Percentiles rank a stretch among this genome's conserved stretches.
These are phyloP conservation scores for Myocastor coypus DNA, from an alignment of 2,113 vertebrate genomes.

Conservation along the genomic window DNA sequence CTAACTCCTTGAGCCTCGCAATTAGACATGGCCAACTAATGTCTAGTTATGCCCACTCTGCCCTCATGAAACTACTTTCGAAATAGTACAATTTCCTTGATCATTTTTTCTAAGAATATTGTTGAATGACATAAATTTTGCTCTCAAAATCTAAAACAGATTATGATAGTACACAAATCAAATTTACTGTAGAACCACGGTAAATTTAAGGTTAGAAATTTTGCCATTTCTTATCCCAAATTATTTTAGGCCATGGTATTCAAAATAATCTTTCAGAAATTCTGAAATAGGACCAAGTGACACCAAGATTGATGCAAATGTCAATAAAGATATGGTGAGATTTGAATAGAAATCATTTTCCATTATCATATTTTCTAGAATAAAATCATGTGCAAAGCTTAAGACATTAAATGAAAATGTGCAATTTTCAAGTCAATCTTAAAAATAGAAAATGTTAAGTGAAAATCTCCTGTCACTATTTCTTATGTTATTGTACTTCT, in stretches of 20 bases:
- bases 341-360: slow-evolving; percentile 60
- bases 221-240: slow-evolving; percentile 2
- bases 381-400: slow-evolving; percentile 53
- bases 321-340: not conserved
- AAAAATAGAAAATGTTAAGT: slow-evolving; percentile 45
- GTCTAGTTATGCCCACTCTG: not conserved
- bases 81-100: not conserved
- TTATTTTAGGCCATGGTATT: slow-evolving; percentile 29
- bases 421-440: slow-evolving; percentile 47
- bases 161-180: not conserved
- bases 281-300: slow-evolving; percentile 47
- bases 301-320: slow-evolving; percentile 55
- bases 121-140: not conserved
- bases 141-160: not conserved
- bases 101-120: not conserved
- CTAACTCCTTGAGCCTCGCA: not conserved
- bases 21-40: not conserved
- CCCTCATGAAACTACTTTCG: not conserved
- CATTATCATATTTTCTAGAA: slow-evolving; percentile 55
- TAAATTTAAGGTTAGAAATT: not conserved
- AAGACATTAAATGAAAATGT: slow-evolving; percentile 51
- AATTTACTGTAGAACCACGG: not conserved
- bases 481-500: slow-evolving; percentile 1
- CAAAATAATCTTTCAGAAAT: slow-evolving; percentile 23
- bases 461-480: not conserved